phyloP scores from a whole-genome alignment of 2,113 vertebrate genomes.

The Pygathrix nemaeus region DNA sequence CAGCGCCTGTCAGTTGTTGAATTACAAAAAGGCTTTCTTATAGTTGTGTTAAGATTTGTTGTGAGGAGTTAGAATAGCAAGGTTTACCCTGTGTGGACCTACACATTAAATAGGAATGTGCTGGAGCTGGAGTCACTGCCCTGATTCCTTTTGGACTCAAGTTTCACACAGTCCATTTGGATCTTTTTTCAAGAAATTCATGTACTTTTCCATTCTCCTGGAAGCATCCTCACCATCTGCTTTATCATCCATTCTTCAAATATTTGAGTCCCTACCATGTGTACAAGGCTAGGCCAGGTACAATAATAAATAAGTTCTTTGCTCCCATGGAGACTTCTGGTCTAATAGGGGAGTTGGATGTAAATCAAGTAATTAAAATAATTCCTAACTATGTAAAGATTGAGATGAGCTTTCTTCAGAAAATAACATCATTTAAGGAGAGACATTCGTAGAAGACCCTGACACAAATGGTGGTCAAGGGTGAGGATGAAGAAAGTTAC shows the following conservation, averaged over 20 bases:
- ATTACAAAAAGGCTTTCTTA: background rate
- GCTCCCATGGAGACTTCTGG: background rate
- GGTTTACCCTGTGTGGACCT: too few relatives aligned
- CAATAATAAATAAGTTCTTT: background rate
- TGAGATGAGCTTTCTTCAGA: background rate
- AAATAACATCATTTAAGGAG: background rate
- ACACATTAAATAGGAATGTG: background rate
- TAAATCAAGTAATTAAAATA: background rate
- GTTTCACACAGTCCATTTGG: background rate
- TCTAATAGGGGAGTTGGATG: background rate
- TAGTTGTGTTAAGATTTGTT: background rate
- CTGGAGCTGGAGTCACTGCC: background rate
- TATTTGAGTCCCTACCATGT: background rate
- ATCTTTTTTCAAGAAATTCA: background rate
- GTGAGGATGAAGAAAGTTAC: background rate
- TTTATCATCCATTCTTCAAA: constrained; percentile 4
- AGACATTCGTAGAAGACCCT: background rate
- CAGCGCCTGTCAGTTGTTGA: background rate
- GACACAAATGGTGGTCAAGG: background rate
- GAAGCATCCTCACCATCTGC: background rate
- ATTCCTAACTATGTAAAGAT: background rate
- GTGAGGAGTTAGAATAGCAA: background rate
- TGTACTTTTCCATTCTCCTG: background rate
- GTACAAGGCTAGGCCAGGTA: background rate
- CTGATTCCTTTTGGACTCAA: background rate